phyloP scores from a whole-genome alignment of 2,113 vertebrate species.

The Micronycteris hirsuta region DNA sequence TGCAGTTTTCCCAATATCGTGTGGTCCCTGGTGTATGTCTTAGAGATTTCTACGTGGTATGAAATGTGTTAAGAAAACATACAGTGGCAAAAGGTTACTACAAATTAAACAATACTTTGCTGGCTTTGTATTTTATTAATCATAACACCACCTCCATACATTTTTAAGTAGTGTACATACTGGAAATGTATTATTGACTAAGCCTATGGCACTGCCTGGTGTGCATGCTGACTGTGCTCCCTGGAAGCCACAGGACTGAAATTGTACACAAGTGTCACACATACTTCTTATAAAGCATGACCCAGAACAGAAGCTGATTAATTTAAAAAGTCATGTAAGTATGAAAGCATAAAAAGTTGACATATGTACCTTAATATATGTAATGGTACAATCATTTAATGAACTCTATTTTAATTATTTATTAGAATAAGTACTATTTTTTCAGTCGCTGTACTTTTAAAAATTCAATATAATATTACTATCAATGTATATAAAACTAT shows the following conservation, averaged over 20 bases:
- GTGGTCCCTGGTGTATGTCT: too few species aligned
- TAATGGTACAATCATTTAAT: neutral
- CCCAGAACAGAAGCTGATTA: neutral
- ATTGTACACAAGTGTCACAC: neutral
- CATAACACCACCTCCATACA: neutral
- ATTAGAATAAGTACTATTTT: neutral
- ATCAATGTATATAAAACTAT: neutral
- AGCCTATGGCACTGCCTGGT: neutral
- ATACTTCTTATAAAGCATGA: neutral
- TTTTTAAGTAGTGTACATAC: neutral
- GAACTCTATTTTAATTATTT: conserved; percentile 16
- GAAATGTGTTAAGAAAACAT: too few species aligned
- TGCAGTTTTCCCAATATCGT: too few species aligned
- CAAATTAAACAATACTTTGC: neutral
- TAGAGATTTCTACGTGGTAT: too few species aligned
- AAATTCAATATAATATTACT: neutral
- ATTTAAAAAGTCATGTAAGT: neutral
- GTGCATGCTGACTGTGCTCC: neutral
- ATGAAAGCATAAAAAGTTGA: neutral
- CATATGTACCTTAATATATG: neutral
- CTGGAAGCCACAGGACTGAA: neutral
- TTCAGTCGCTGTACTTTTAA: neutral
- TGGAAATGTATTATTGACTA: neutral
- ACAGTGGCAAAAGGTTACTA: neutral
- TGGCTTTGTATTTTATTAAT: neutral